Conservation (phyloP, 2,797 vertebrate species). For the Syngnathus acus region DNA sequence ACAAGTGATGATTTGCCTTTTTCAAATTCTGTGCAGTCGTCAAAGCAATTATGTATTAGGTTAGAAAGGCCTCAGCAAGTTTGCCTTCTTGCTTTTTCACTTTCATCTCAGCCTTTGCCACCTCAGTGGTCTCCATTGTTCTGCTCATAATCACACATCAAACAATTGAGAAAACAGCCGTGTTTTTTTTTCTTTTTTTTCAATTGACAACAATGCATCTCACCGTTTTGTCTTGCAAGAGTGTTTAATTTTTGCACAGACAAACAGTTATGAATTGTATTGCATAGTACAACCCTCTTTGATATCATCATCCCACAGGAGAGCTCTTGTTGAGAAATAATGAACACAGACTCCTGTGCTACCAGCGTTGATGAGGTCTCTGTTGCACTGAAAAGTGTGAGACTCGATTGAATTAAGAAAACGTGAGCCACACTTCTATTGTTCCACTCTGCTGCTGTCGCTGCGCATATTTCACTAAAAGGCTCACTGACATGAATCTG, state of each 20-base stretch:
- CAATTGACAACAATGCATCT: slow-evolving; percentile 20
- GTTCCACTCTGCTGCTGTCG: slow-evolving; percentile 22
- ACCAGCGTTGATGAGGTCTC: slow-evolving; percentile 25
- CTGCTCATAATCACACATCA: slow-evolving; percentile 12
- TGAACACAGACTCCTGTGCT: slow-evolving; percentile 34
- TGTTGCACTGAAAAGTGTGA: slow-evolving; percentile 30
- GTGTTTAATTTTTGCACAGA: slow-evolving; percentile 48
- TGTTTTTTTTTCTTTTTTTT: neutral
- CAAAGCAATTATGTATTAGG: neutral
- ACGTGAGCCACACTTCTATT: slow-evolving; percentile 29
- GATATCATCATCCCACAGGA: slow-evolving; percentile 34
- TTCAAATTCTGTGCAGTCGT: neutral
- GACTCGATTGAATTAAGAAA: slow-evolving; percentile 37
- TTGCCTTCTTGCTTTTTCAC: slow-evolving; percentile 2
- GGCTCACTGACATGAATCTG: slow-evolving; percentile 26
- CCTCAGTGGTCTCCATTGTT: slow-evolving; percentile 22
- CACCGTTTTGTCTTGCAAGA: slow-evolving; percentile 32
- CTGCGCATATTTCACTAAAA: slow-evolving; percentile 29
- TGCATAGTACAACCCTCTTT: slow-evolving; percentile 28
- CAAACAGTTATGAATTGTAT: slow-evolving; percentile 41
- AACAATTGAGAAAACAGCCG: slow-evolving; percentile 30
- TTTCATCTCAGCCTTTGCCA: slow-evolving; percentile 22
- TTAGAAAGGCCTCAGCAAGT: neutral
- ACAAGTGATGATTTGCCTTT: neutral
- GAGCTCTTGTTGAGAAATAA: slow-evolving; percentile 26